Base-by-base conservation (phyloP, 2,888 invertebrate genomes). In the Poecilus cupreus region DNA sequence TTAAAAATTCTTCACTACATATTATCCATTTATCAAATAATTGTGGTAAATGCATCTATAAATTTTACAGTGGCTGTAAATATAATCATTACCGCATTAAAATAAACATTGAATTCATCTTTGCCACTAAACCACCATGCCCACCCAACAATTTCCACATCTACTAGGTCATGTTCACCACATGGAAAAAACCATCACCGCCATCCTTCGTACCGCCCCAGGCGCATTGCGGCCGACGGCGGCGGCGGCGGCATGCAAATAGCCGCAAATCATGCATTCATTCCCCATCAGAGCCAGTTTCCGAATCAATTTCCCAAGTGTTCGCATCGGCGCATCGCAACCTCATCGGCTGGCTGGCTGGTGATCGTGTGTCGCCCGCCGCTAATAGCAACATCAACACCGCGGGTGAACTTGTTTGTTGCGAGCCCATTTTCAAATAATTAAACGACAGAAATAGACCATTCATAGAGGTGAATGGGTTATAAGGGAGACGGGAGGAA, bases 201-300 rank as follows among this genome's bases (percentile, higher is more conserved):
- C 3, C n/a, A 13, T n/a, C 43, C 43, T 32, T 32, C 4, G 32
- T 3, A 5, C 32, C 5, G 6, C 32, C 32, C 22, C 54, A 54
- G 54, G 20, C 11, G 39, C 20, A 20, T 4, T 6, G 6, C 16
- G 18, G 39, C 39, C 60, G 26, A n/a, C 20, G 39, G 22, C 46
- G 46, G 72, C 43, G 37, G 18, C 13, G 16, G 26, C 24, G 11
- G 86, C 85, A 87, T 87, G 87, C 86, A 87, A 87, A 87, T 87
- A 85, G 86, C 86, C 85, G 87, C 86, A 86, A 87, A 87, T 87
- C 86, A 86, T 86, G 86, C 85, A 85, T 85, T 85, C 86, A 86
- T 84, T 85, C 85, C 85, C 79, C 79, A 70, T 79, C 79, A 79
- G 70, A 70, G 18, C 79, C 68, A 22, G 72, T 72, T 72, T 46